A percentile compares a stretch with the other conserved stretches of the same genome.
phyloP scores from a whole-genome alignment of 2,797 vertebrate species.

The Numenius phaeopus region DNA sequence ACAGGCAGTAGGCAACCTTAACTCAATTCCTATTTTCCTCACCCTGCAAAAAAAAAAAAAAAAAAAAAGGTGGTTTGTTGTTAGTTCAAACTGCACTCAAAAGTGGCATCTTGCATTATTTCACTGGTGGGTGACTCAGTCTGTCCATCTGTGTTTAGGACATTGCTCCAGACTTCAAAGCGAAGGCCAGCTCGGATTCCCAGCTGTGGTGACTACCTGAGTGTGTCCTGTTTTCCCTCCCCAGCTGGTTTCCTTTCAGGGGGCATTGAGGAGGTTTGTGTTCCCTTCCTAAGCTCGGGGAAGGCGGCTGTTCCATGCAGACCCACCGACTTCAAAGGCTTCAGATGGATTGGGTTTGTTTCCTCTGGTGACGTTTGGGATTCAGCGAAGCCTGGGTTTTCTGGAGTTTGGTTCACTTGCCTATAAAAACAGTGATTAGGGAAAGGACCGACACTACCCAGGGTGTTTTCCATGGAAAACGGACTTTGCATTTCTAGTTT shows the following conservation, averaged over 20 bases:
- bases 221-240: background rate
- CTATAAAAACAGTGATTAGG: background rate
- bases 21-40: background rate
- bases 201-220: background rate
- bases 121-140: fast-evolving
- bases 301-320: fast-evolving
- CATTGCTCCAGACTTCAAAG: background rate
- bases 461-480: background rate
- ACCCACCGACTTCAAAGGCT: background rate
- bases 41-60: no score
- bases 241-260: background rate
- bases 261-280: background rate
- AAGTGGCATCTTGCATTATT: background rate
- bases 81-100: fast-evolving
- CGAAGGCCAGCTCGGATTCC: background rate
- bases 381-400: background rate
- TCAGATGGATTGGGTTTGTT: background rate
- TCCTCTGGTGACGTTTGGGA: background rate
- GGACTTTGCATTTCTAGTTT: background rate
- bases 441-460: no score
- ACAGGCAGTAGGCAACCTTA: background rate
- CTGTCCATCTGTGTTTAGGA: background rate
- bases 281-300: background rate
- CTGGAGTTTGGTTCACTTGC: background rate
- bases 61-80: background rate